These are phyloP conservation scores for Rissa tridactyla DNA, from an alignment of 2,113 vertebrate species.

Conservation along the genomic window DNA sequence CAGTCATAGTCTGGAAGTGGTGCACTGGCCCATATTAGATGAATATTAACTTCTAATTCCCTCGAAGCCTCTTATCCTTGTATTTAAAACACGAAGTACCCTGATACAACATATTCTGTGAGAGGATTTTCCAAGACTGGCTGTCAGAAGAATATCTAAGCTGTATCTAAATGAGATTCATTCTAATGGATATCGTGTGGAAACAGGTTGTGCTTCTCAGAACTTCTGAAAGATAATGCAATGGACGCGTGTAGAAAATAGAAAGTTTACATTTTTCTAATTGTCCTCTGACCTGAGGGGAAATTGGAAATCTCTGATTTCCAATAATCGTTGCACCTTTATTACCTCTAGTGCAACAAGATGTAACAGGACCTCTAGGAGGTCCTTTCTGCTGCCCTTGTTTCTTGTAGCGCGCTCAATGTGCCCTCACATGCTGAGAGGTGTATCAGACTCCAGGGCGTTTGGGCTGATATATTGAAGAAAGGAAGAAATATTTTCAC, in stretches of 20 bases:
- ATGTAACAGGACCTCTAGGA: not conserved
- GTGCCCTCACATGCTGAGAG: not conserved
- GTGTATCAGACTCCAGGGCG: not conserved
- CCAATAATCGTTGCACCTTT: not conserved
- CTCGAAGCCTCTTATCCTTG: not conserved
- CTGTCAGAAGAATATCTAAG: not conserved
- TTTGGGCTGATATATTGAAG: not conserved
- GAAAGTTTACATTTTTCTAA: not conserved
- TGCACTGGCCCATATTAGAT: not conserved
- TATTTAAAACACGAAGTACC: not conserved
- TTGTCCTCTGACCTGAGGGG: not conserved
- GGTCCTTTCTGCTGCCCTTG: not conserved
- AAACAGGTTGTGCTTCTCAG: not conserved
- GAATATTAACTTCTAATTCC: not conserved
- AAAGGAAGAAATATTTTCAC: not conserved
- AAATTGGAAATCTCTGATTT: not conserved
- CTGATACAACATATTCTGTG: not conserved
- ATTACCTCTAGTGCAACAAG: not conserved
- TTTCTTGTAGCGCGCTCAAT: not conserved
- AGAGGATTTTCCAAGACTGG: not conserved
- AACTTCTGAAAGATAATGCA: not conserved
- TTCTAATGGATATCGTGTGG: not conserved
- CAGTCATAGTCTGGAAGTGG: not conserved
- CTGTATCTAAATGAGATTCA: not conserved
- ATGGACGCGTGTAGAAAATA: not conserved